Conservation (phyloP, 2,888 invertebrate genomes). For the Clanis bilineata region DNA sequence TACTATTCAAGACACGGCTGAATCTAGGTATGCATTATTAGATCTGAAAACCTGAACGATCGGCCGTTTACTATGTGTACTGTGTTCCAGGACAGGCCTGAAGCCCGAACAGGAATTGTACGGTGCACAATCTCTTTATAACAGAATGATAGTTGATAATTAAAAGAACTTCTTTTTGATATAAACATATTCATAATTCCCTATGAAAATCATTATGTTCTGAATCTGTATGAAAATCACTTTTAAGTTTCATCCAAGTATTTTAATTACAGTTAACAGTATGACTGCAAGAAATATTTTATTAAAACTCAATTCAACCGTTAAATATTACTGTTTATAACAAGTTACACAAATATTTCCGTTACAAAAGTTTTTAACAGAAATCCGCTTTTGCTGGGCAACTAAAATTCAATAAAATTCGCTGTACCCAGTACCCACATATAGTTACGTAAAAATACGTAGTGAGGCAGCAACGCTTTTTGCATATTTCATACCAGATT, state of each 20-base stretch:
- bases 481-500: constrained; percentile 54
- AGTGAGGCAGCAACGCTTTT: constrained; percentile 39
- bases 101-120: too few species aligned
- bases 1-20: constrained; percentile 19
- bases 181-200: too few species aligned
- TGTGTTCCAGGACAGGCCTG: constrained; percentile 19
- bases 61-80: constrained; percentile 27
- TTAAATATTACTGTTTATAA: neutral
- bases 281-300: neutral
- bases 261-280: neutral
- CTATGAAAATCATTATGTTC: too few species aligned
- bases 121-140: too few species aligned
- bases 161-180: too few species aligned
- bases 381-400: neutral
- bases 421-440: constrained; percentile 26
- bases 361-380: neutral
- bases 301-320: neutral
- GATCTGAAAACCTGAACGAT: constrained; percentile 19
- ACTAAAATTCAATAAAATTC: constrained; percentile 38
- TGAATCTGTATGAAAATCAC: too few species aligned
- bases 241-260: neutral
- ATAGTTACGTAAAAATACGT: constrained; percentile 27
- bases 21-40: constrained; percentile 34
- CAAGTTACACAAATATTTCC: neutral
- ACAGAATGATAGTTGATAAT: too few species aligned